These are phyloP conservation scores for Stenolophus ochropezus DNA, from an alignment of 2,888 invertebrate species.

Conservation along the genomic window DNA sequence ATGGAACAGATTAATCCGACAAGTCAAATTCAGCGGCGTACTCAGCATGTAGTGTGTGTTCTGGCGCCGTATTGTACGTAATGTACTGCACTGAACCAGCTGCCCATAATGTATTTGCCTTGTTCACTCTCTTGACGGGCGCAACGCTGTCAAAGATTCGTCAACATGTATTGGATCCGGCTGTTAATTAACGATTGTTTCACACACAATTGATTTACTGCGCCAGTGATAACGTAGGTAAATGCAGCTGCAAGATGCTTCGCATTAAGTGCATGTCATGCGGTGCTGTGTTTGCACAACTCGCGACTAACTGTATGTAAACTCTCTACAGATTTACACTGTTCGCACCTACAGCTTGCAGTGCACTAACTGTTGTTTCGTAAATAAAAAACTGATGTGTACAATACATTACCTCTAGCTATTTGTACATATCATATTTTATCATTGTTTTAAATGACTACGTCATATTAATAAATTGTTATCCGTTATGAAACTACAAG, in stretches of 20 bases:
- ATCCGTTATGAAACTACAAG: too few species aligned
- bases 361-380: too few species aligned
- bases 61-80: neutral
- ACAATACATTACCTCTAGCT: too few species aligned
- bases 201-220: neutral
- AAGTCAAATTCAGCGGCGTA: constrained; percentile 18
- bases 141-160: neutral
- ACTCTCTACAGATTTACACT: too few species aligned
- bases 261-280: neutral
- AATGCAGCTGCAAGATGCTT: neutral
- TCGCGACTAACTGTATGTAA: too few species aligned
- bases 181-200: constrained; percentile 8
- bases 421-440: too few species aligned
- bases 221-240: neutral
- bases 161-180: constrained; percentile 15
- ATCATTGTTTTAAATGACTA: too few species aligned
- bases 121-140: neutral
- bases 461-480: too few species aligned
- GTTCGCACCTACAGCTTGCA: too few species aligned
- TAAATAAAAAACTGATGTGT: too few species aligned
- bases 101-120: constrained; percentile 10
- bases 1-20: constrained; percentile 33
- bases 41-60: constrained; percentile 5
- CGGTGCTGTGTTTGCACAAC: too few species aligned
- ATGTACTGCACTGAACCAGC: neutral